These are phyloP conservation scores for Hymenopus coronatus DNA, from an alignment of 2,888 invertebrate species.

Conservation along the genomic window DNA sequence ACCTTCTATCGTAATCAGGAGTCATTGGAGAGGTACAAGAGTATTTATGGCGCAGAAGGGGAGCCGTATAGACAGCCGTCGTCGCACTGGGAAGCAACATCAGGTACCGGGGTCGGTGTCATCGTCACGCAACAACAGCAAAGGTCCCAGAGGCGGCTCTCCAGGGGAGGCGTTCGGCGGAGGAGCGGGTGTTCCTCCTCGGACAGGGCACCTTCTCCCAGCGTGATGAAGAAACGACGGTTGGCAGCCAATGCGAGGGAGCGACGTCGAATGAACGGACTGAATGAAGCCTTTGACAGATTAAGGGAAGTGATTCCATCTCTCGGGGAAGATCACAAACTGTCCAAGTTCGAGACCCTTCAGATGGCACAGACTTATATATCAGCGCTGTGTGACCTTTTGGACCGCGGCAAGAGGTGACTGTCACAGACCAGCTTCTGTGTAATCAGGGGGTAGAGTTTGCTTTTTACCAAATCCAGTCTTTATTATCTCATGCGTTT, in stretches of 20 bases:
- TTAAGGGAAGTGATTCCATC: conserved; percentile 70
- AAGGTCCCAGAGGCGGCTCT: not conserved
- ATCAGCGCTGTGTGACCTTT: conserved; percentile 62
- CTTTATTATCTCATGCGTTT: too few species aligned
- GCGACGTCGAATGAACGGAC: conserved; percentile 68
- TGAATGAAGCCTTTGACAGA: conserved; percentile 72
- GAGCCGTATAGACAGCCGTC: not conserved
- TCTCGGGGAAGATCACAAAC: conserved; percentile 65
- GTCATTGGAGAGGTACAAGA: not conserved
- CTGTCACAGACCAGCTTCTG: not conserved
- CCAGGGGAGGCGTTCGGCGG: not conserved
- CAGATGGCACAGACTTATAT: conserved; percentile 81
- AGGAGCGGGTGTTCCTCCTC: not conserved
- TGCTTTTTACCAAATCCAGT: too few species aligned
- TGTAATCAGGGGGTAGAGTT: too few species aligned
- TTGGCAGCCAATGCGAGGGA: conserved; percentile 74
- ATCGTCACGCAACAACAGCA: not conserved
- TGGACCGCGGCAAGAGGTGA: conserved; percentile 40
- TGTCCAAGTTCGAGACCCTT: conserved; percentile 74
- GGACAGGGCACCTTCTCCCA: conserved; percentile 23
- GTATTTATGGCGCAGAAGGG: not conserved
- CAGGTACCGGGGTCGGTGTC: not conserved
- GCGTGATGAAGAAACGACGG: conserved; percentile 58
- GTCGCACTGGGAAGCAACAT: not conserved
- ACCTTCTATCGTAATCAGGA: not conserved